Evolutionary conservation across 1,140 invertebrate genomes (phyloP).

Genomic region (Solen grandis): DNA sequence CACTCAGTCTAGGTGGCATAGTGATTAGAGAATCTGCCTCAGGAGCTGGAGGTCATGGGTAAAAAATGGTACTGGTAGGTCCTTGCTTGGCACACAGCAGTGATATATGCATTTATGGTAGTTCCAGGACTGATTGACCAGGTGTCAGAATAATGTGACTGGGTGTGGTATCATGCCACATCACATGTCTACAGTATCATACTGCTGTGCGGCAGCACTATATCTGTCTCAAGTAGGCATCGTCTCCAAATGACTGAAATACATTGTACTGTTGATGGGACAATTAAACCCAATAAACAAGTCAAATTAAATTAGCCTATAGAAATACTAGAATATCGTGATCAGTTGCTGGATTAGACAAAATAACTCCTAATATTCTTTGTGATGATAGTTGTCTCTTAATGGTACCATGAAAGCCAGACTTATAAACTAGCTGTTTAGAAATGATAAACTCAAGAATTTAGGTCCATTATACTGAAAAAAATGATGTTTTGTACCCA

Average conservation of each 20-base stretch:
- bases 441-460: no score
- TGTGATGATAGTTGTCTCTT: no score
- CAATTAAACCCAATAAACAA: background rate
- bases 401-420: no score
- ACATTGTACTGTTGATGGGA: background rate
- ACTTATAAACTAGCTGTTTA: no score
- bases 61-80: background rate
- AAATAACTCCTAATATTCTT: no score
- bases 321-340: no score
- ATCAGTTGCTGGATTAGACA: no score
- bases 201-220: background rate
- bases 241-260: background rate
- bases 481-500: no score
- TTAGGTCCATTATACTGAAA: no score
- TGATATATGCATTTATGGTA: conserved; percentile 7
- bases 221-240: background rate
- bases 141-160: conserved; percentile 2
- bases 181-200: background rate
- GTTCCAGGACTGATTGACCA: background rate
- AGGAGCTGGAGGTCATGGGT: background rate
- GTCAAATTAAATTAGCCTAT: background rate
- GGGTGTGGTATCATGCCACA: background rate
- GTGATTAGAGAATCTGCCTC: background rate
- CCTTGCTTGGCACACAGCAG: no score
- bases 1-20: background rate